Percentiles rank a stretch among this genome's conserved stretches.
Evolutionary conservation across 2,113 vertebrate genomes (phyloP).

Genomic region (Phocoena sinus): DNA sequence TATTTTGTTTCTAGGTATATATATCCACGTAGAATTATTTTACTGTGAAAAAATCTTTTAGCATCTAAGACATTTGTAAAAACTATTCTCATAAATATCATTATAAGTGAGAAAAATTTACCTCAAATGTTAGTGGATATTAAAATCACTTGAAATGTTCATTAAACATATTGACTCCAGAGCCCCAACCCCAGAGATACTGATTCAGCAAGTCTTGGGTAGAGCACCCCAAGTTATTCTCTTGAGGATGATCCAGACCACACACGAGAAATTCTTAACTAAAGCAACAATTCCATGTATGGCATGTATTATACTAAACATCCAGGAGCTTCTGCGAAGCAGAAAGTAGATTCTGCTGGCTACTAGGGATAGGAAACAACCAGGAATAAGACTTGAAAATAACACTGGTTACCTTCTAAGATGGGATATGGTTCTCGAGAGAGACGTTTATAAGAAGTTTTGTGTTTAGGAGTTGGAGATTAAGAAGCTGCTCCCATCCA

Average conservation of each 20-base stretch:
- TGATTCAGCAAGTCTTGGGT: background rate
- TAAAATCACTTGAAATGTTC: background rate
- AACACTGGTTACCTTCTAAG: background rate
- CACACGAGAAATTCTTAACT: background rate
- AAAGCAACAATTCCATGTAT: background rate
- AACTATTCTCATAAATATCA: background rate
- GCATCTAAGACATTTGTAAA: background rate
- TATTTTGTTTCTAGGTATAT: background rate
- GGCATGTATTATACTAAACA: background rate
- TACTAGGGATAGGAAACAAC: background rate
- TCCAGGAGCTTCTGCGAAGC: background rate
- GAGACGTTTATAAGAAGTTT: background rate
- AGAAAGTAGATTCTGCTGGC: background rate
- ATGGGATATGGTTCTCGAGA: background rate
- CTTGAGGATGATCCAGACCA: background rate
- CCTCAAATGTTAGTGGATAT: background rate
- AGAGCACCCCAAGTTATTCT: background rate
- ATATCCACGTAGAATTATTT: background rate
- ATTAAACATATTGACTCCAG: background rate
- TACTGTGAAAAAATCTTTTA: background rate
- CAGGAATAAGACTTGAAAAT: background rate
- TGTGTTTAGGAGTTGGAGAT: background rate
- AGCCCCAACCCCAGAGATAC: background rate
- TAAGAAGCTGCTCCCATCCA: background rate
- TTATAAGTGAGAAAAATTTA: background rate